Conservation (phyloP, 2,797 vertebrate genomes). For the Protosalanx chinensis region DNA sequence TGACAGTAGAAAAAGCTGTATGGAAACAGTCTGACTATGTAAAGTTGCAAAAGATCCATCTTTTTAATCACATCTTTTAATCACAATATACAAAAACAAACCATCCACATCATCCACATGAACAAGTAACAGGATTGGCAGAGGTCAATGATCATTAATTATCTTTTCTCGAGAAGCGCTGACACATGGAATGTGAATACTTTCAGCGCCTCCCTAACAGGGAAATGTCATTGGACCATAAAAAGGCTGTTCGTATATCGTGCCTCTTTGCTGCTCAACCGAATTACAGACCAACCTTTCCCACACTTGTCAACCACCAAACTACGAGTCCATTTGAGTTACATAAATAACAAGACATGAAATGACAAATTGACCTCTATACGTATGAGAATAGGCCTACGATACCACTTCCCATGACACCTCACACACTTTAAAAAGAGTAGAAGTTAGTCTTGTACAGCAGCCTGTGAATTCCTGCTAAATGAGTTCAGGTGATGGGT, state of each 20-base stretch:
- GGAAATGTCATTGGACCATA: slow-evolving; percentile 4
- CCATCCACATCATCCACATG: slow-evolving; percentile 21
- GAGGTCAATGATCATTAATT: neutral
- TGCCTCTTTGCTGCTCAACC: neutral
- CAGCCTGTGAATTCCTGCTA: neutral
- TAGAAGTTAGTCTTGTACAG: slow-evolving; percentile 13
- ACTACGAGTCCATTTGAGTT: slow-evolving; percentile 18
- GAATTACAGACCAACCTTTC: neutral
- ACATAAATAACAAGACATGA: slow-evolving; percentile 26
- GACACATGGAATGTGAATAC: neutral
- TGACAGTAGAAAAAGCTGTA: neutral
- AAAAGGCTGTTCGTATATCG: neutral
- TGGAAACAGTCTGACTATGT: slow-evolving; percentile 4
- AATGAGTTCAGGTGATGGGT: slow-evolving; percentile 49
- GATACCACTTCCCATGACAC: slow-evolving; percentile 3
- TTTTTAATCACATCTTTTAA: slow-evolving; percentile 53
- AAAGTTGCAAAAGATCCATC: slow-evolving; percentile 51
- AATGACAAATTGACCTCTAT: slow-evolving; percentile 23
- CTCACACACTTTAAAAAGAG: slow-evolving; percentile 17
- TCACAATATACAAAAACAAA: slow-evolving; percentile 64
- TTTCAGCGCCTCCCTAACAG: neutral
- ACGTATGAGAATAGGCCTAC: slow-evolving; percentile 18
- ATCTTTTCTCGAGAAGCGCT: slow-evolving; percentile 1
- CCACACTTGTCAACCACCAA: slow-evolving; percentile 7
- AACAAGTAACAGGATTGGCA: slow-evolving; percentile 17